Evolutionary conservation across 2,797 vertebrate genomes (phyloP).

Genomic region (Enteromius treurensis): DNA sequence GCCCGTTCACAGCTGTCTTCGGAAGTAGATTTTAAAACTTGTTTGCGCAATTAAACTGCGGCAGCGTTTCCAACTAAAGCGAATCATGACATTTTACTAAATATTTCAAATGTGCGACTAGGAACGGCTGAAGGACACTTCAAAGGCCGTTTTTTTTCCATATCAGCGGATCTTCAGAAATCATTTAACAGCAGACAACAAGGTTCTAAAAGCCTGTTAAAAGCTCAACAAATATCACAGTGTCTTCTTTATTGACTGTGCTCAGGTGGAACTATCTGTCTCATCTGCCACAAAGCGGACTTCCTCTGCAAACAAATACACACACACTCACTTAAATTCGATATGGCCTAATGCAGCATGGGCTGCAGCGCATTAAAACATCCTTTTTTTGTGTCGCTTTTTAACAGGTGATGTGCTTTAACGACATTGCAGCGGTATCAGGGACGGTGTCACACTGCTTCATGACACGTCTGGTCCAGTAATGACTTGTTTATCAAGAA

Average conservation of each 20-base stretch:
- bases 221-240: conserved; percentile 81
- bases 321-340: conserved; percentile 63
- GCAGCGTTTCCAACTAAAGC: background rate
- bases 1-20: background rate
- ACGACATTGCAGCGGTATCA: conserved; percentile 15
- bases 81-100: background rate
- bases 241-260: conserved; percentile 70
- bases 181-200: conserved; percentile 40
- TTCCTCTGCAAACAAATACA: conserved; percentile 78
- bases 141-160: conserved; percentile 59
- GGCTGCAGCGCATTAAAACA: conserved; percentile 54
- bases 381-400: conserved; percentile 53
- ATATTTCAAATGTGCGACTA: background rate
- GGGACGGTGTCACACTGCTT: background rate
- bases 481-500: background rate
- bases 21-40: background rate
- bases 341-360: conserved; percentile 67
- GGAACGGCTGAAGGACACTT: conserved; percentile 19
- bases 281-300: conserved; percentile 68
- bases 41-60: background rate
- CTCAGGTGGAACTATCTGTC: conserved; percentile 63
- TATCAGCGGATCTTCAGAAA: conserved; percentile 49
- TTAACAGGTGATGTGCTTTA: conserved; percentile 59
- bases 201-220: conserved; percentile 79
- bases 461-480: background rate